Evolutionary conservation across 2,797 vertebrate genomes (phyloP).

Genomic region (Enteromius afrohamiltoni): DNA sequence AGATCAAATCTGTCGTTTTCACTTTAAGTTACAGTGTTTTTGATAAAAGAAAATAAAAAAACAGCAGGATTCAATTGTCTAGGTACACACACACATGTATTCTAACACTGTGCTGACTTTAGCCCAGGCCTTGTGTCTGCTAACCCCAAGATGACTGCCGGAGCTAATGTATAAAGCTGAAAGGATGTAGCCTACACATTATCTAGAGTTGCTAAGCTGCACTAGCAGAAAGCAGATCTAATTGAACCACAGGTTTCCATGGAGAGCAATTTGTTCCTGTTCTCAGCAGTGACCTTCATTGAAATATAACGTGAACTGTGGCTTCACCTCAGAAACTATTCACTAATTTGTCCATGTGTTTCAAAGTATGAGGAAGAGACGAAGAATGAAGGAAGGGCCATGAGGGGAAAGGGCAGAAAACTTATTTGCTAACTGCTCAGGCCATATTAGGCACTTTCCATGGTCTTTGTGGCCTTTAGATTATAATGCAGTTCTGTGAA

Average conservation of each 20-base stretch:
- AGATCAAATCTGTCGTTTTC: not conserved
- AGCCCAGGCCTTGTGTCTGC: conserved; percentile 30
- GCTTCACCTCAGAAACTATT: conserved; percentile 57
- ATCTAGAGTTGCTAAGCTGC: conserved; percentile 58
- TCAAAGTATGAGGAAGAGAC: conserved; percentile 42
- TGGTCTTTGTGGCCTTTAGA: conserved; percentile 21
- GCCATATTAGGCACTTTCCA: not conserved
- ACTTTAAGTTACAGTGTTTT: not conserved
- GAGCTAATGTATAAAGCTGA: conserved; percentile 58
- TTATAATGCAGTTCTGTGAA: conserved; percentile 11
- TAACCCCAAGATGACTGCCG: conserved; percentile 38
- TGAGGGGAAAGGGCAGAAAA: not conserved
- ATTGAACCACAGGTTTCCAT: conserved; percentile 64
- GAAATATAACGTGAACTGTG: conserved; percentile 58
- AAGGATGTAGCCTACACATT: conserved; percentile 53
- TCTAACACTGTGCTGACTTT: conserved; percentile 26
- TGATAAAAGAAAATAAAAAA: too few species aligned
- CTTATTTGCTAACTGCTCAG: not conserved
- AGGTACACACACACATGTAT: not conserved
- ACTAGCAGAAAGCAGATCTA: conserved; percentile 56
- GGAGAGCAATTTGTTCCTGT: conserved; percentile 62
- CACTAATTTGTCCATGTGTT: conserved; percentile 55
- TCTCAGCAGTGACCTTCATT: conserved; percentile 50
- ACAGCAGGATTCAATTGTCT: not conserved
- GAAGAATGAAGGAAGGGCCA: conserved; percentile 16